These are phyloP conservation scores for Anoplius nigerrimus DNA, from an alignment of 2,888 invertebrate genomes.

Conservation along the genomic window DNA sequence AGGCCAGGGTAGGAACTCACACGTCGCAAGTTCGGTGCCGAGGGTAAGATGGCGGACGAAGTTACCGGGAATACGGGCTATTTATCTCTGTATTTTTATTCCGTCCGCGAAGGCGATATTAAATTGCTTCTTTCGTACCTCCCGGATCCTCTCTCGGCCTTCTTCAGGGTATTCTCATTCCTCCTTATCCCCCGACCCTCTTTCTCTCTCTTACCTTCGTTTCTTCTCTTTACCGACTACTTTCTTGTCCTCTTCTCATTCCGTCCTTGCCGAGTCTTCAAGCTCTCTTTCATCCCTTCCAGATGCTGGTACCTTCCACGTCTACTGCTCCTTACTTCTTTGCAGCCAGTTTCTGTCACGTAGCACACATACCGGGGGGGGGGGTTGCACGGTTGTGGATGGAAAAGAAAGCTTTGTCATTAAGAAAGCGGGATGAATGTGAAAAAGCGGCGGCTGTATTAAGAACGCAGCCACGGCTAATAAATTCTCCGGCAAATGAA, in stretches of 20 bases:
- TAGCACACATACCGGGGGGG: not conserved
- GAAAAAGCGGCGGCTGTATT: too few species aligned
- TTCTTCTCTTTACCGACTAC: constrained; percentile 8
- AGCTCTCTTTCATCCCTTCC: not conserved
- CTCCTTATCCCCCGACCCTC: constrained; percentile 26
- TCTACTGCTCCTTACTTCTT: constrained; percentile 18
- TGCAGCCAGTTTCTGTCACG: constrained; percentile 15
- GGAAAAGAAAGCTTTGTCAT: too few species aligned
- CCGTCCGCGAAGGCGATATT: constrained; percentile 67
- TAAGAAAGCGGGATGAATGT: too few species aligned
- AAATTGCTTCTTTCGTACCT: constrained; percentile 65
- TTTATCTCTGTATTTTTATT: constrained; percentile 70
- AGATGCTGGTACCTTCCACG: constrained; percentile 1
- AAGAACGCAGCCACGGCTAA: too few species aligned
- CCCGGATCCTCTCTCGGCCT: not conserved
- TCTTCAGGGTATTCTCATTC: constrained; percentile 5
- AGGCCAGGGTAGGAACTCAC: too few species aligned
- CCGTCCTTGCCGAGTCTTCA: not conserved
- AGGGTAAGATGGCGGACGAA: constrained; percentile 4
- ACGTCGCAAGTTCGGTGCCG: too few species aligned
- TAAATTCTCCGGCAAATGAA: too few species aligned
- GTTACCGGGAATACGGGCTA: constrained; percentile 58
- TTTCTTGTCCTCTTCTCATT: not conserved
- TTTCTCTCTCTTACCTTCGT: not conserved
- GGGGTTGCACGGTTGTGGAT: too few species aligned